phyloP scores from a whole-genome alignment of 2,888 invertebrate species.

The Cactoblastis cactorum region DNA sequence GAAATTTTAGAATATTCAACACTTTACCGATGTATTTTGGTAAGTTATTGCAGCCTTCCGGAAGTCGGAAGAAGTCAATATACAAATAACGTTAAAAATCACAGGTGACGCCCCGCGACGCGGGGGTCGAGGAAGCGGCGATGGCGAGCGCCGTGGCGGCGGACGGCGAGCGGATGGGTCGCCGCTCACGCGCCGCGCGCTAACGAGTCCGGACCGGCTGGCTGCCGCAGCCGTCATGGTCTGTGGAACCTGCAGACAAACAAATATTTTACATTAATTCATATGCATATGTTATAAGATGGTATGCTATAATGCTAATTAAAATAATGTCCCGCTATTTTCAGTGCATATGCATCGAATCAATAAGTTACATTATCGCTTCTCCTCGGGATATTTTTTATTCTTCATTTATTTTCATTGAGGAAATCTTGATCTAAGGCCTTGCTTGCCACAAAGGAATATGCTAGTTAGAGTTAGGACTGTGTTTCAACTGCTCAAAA shows the following conservation, averaged over 20 bases:
- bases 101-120: constrained; percentile 41
- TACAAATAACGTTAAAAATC: constrained; percentile 47
- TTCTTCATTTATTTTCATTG: too few species aligned
- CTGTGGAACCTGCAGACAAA: constrained; percentile 67
- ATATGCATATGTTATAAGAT: not conserved
- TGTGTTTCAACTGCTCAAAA: too few species aligned
- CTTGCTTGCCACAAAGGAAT: too few species aligned
- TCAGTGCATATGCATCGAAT: not conserved
- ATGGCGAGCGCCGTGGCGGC: constrained; percentile 17
- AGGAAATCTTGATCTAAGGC: too few species aligned
- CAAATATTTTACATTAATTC: not conserved
- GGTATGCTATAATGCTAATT: not conserved
- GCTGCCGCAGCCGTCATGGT: constrained; percentile 70
- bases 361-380: too few species aligned
- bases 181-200: constrained; percentile 32
- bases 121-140: constrained; percentile 14
- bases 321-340: too few species aligned
- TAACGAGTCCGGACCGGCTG: constrained; percentile 29
- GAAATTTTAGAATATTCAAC: constrained; percentile 69
- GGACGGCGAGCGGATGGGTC: constrained; percentile 18
- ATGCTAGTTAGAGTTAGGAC: too few species aligned
- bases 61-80: constrained; percentile 52
- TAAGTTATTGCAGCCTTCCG: constrained; percentile 57
- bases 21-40: constrained; percentile 61
- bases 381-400: too few species aligned